These are phyloP conservation scores for Temnothorax nylanderi DNA, from an alignment of 1,140 invertebrate species.

Conservation along the genomic window DNA sequence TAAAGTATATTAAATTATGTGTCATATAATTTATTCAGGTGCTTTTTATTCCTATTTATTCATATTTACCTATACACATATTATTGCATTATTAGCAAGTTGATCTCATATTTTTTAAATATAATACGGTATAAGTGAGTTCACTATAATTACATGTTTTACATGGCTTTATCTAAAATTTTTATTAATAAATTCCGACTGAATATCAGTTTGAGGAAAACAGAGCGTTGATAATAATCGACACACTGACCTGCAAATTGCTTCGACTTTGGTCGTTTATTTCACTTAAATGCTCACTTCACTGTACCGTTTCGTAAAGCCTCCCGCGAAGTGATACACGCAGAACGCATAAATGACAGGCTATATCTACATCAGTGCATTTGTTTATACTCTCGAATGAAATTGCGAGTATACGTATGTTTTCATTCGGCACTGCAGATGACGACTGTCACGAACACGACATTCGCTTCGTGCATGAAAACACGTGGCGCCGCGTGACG, in stretches of 20 bases:
- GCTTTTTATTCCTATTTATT: background rate
- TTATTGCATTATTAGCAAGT: background rate
- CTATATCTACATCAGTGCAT: constrained; percentile 20
- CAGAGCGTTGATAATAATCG: background rate
- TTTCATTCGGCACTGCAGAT: background rate
- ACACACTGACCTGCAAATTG: constrained; percentile 57
- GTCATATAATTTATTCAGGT: background rate
- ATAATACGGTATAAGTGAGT: background rate
- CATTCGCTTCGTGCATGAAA: background rate
- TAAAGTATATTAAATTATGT: background rate
- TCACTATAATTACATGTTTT: background rate
- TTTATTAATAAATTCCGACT: background rate
- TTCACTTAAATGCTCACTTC: constrained; percentile 43
- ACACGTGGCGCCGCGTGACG: too few relatives aligned
- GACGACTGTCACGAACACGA: background rate
- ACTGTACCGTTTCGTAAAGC: background rate
- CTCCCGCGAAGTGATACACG: constrained; percentile 28
- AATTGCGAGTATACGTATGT: background rate
- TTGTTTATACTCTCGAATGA: constrained; percentile 52
- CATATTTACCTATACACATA: background rate
- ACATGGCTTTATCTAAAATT: background rate
- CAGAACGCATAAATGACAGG: constrained; percentile 22
- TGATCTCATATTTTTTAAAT: background rate
- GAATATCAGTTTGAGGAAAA: background rate
- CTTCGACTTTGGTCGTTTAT: background rate